Percentiles rank a stretch among this genome's conserved stretches.
Conservation (phyloP, 2,888 invertebrate genomes). For the Tenthredo livida region DNA sequence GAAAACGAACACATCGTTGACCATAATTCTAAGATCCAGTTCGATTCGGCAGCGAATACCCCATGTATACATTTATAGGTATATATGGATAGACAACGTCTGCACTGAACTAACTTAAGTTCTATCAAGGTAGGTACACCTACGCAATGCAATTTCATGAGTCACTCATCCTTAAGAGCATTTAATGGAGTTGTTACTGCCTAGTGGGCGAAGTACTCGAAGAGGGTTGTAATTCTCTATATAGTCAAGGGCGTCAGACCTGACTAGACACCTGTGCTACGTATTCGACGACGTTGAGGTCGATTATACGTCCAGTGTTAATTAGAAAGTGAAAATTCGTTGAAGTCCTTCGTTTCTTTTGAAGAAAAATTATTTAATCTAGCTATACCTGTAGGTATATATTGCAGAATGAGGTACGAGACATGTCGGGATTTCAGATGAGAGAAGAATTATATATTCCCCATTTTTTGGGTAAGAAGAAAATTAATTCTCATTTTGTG, state of each 20-base stretch:
- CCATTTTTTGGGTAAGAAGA: not conserved
- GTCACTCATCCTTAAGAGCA: conserved; percentile 47
- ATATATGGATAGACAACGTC: not conserved
- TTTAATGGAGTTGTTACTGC: conserved; percentile 48
- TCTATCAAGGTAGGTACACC: not conserved
- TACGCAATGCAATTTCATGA: conserved; percentile 43
- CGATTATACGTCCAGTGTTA: not conserved
- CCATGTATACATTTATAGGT: too few relatives aligned
- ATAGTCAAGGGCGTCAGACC: not conserved
- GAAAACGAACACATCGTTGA: too few relatives aligned
- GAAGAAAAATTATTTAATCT: not conserved
- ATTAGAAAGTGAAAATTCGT: not conserved
- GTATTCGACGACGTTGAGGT: not conserved
- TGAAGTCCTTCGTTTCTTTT: not conserved
- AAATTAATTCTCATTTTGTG: not conserved
- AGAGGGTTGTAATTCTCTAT: conserved; percentile 21
- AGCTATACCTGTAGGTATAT: not conserved
- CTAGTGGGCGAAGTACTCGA: not conserved
- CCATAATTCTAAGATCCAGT: too few relatives aligned
- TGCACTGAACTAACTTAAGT: conserved; percentile 2
- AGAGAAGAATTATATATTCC: not conserved
- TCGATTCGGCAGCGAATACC: too few relatives aligned
- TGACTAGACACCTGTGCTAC: conserved; percentile 22
- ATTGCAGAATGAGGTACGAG: not conserved
- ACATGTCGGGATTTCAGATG: not conserved